Percentiles rank a stretch among this genome's conserved stretches.
These are phyloP conservation scores for Salarias fasciatus DNA, from an alignment of 2,797 vertebrate species.

Conservation along the genomic window DNA sequence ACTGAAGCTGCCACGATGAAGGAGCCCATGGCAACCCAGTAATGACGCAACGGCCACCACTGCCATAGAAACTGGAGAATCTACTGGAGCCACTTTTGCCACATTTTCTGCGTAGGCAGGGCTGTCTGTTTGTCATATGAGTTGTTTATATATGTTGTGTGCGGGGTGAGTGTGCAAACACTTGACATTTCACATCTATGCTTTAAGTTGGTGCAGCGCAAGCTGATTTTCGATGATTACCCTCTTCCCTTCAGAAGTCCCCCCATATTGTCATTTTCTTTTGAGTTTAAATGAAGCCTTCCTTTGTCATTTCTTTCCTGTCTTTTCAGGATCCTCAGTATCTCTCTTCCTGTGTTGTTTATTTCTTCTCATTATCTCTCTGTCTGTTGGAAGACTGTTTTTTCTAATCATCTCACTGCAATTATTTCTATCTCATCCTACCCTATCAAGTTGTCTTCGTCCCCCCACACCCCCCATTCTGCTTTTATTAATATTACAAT, in stretches of 20 bases:
- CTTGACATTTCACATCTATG: conserved; percentile 30
- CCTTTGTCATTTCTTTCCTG: neutral
- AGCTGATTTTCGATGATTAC: conserved; percentile 22
- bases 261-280: conserved; percentile 10
- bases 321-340: conserved; percentile 24
- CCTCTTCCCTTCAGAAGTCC: conserved; percentile 8
- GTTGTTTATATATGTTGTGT: conserved; percentile 11
- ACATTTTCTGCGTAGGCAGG: conserved; percentile 43
- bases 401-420: conserved; percentile 30
- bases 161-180: conserved; percentile 22
- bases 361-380: conserved; percentile 41
- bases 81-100: conserved; percentile 37
- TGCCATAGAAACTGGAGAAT: conserved; percentile 71
- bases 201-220: no score
- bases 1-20: conserved; percentile 38
- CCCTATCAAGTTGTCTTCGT: conserved; percentile 33
- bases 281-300: conserved; percentile 39
- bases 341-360: conserved; percentile 26
- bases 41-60: conserved; percentile 51
- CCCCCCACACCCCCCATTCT: conserved; percentile 18
- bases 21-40: conserved; percentile 64
- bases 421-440: conserved; percentile 43
- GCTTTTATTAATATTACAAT: conserved; percentile 57
- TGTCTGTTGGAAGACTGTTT: conserved; percentile 28
- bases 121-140: conserved; percentile 41